phyloP scores from a whole-genome alignment of 2,888 invertebrate genomes.

The Campoplex capitator region DNA sequence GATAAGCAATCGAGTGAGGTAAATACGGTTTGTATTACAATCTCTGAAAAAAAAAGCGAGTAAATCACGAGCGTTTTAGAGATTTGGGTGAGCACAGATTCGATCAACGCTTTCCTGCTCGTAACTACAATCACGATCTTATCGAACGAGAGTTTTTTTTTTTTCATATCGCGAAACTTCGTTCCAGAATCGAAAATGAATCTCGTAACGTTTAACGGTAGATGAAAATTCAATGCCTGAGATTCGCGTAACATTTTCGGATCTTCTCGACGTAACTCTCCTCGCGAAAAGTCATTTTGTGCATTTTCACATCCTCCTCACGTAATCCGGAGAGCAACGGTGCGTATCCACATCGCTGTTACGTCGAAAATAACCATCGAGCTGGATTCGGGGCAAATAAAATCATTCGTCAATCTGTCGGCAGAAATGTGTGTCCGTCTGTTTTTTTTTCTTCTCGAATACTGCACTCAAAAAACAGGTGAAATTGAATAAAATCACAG shows the following conservation, averaged over 20 bases:
- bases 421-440: no score
- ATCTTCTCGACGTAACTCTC: conserved; percentile 5
- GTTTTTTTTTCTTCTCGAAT: no score
- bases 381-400: not conserved
- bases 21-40: conserved; percentile 18
- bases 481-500: no score
- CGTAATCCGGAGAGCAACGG: not conserved
- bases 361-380: not conserved
- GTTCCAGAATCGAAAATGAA: not conserved
- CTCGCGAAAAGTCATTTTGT: not conserved
- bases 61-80: not conserved
- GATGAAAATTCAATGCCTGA: not conserved
- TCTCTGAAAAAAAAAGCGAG: not conserved
- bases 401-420: not conserved
- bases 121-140: conserved; percentile 19
- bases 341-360: not conserved
- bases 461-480: no score
- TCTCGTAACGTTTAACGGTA: not conserved
- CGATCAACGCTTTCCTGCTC: conserved; percentile 8
- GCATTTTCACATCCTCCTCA: not conserved
- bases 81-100: not conserved
- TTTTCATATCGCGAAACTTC: not conserved
- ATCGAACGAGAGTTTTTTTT: conserved; percentile 10
- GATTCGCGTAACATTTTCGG: conserved; percentile 9
- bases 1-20: conserved; percentile 30